These are phyloP conservation scores for Geotrupes spiniger DNA, from an alignment of 2,888 invertebrate genomes.

Conservation along the genomic window DNA sequence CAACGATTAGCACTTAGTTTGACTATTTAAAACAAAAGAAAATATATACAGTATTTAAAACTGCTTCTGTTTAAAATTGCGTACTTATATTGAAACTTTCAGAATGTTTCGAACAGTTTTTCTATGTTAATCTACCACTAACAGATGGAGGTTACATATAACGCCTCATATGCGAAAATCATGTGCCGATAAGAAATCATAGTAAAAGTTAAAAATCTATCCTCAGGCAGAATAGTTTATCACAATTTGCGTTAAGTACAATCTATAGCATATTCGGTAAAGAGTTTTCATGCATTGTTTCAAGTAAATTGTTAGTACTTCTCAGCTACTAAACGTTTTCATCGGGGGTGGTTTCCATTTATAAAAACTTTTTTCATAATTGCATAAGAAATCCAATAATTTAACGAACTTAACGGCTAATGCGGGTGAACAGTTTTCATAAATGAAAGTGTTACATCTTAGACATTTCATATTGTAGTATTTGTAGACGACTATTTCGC, in stretches of 20 bases:
- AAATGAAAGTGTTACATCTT: background rate
- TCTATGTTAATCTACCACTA: too few species aligned
- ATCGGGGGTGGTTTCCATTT: slow-evolving; percentile 3
- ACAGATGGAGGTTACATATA: too few species aligned
- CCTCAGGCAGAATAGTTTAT: slow-evolving; percentile 43
- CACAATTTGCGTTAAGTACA: slow-evolving; percentile 48
- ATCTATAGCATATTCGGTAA: slow-evolving; percentile 16
- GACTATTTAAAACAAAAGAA: too few species aligned
- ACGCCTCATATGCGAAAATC: too few species aligned
- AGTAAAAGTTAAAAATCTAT: slow-evolving; percentile 12
- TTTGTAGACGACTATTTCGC: slow-evolving; percentile 14
- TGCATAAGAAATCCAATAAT: background rate
- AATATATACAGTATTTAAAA: too few species aligned
- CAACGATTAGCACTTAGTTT: too few species aligned
- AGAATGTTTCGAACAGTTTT: too few species aligned
- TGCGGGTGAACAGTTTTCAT: background rate
- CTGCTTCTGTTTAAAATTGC: too few species aligned
- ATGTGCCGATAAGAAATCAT: background rate
- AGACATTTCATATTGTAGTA: slow-evolving; percentile 3
- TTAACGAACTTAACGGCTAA: background rate
- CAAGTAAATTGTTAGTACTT: slow-evolving; percentile 16
- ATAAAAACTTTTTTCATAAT: background rate
- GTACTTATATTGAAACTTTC: too few species aligned
- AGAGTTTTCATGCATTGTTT: slow-evolving; percentile 21
- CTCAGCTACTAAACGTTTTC: too few species aligned